Conservation (phyloP, 2,888 invertebrate genomes). For the Allophyes oxyacanthae region DNA sequence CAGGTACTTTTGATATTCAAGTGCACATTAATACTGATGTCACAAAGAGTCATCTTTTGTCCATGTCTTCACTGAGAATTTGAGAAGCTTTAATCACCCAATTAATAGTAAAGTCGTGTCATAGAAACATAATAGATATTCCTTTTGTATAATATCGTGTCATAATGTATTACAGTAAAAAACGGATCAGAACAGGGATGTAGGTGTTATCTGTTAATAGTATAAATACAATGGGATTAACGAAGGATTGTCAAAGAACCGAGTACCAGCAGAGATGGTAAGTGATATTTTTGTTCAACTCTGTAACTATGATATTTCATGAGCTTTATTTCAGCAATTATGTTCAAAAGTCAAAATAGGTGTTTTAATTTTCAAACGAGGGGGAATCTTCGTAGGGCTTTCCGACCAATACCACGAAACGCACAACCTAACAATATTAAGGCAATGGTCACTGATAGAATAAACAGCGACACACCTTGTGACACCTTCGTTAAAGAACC, state of each 20-base stretch:
- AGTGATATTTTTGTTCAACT: conserved; percentile 14
- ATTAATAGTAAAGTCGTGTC: conserved; percentile 36
- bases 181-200: conserved; percentile 38
- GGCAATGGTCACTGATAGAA: too few species aligned
- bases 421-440: too few species aligned
- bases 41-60: conserved; percentile 1
- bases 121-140: not conserved
- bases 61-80: not conserved
- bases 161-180: conserved; percentile 27
- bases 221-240: conserved; percentile 49
- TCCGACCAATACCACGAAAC: too few species aligned
- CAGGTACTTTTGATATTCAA: not conserved
- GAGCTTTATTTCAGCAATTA: not conserved
- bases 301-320: not conserved
- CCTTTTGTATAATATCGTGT: conserved; percentile 21
- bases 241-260: conserved; percentile 13
- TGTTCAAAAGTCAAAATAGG: too few species aligned
- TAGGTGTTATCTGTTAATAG: not conserved
- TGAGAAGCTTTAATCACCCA: conserved; percentile 1
- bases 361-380: too few species aligned
- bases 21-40: conserved; percentile 7
- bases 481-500: too few species aligned
- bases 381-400: too few species aligned
- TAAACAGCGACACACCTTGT: too few species aligned
- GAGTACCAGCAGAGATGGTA: conserved; percentile 38